Conservation (phyloP, 2,113 vertebrate genomes). For the Bucco capensis region DNA sequence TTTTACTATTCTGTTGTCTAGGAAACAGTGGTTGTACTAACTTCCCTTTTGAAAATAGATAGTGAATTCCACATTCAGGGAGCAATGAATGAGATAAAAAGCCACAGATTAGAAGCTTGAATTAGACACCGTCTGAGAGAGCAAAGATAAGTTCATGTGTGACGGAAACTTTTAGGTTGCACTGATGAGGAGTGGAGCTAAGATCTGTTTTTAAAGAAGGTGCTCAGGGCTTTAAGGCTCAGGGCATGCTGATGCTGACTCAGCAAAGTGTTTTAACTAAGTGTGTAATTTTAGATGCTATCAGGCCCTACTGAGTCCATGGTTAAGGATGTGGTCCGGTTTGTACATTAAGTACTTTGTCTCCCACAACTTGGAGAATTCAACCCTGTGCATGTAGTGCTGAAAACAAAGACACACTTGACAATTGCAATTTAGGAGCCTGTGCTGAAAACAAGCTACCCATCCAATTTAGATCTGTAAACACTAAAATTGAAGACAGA, state of each 20-base stretch:
- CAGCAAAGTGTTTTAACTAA: background rate
- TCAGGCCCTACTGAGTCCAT: background rate
- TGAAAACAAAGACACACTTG: background rate
- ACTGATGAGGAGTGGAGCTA: background rate
- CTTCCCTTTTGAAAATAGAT: slow-evolving; percentile 50
- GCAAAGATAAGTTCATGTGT: slow-evolving; percentile 2
- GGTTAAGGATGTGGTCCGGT: background rate
- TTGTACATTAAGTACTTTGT: background rate
- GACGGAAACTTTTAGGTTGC: slow-evolving; percentile 5
- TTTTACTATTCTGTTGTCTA: slow-evolving; percentile 58
- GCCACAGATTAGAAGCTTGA: slow-evolving; percentile 39
- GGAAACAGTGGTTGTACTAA: slow-evolving; percentile 50
- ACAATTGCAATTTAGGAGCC: background rate
- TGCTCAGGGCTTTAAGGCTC: background rate
- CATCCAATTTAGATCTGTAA: slow-evolving; percentile 4
- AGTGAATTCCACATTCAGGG: slow-evolving; percentile 45
- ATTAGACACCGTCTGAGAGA: slow-evolving; percentile 35
- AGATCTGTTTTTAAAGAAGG: background rate
- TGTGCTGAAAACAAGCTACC: background rate
- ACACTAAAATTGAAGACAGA: background rate
- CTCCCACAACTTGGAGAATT: background rate
- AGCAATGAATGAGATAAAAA: slow-evolving; percentile 55
- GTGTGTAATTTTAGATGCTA: background rate
- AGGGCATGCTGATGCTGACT: background rate
- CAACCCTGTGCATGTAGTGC: background rate